Percentiles rank a stretch among this genome's conserved stretches.
Conservation (phyloP, 30 jellyfish, hydroid and myxozoan species). For the Clytia hemisphaerica region DNA sequence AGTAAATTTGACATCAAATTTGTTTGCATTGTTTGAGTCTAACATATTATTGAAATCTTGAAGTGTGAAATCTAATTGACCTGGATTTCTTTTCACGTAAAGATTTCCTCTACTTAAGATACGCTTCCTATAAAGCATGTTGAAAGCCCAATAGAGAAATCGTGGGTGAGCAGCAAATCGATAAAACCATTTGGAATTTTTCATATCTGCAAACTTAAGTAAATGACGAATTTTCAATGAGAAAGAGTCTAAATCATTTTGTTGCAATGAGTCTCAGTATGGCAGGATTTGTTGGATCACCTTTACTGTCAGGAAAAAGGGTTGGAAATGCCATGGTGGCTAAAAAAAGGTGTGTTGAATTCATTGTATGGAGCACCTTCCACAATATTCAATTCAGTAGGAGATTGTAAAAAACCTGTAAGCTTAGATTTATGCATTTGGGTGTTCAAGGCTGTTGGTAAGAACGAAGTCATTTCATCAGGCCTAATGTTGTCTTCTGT, state of each 20-base stretch:
- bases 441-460: background rate
- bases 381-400: background rate
- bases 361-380: slow-evolving; percentile 19
- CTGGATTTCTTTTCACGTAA: slow-evolving; percentile 3
- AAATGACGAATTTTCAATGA: background rate
- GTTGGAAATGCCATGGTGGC: slow-evolving; percentile 50
- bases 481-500: too few relatives aligned
- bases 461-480: slow-evolving; percentile 8
- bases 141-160: too few relatives aligned
- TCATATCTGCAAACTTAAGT: background rate
- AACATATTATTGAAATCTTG: slow-evolving; percentile 9
- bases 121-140: too few relatives aligned
- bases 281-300: slow-evolving; percentile 15
- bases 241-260: slow-evolving; percentile 10
- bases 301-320: slow-evolving; percentile 23
- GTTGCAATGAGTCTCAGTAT: slow-evolving; percentile 1
- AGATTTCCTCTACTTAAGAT: background rate
- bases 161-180: slow-evolving; percentile 22
- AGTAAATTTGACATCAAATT: slow-evolving; percentile 10
- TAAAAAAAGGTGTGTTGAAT: background rate
- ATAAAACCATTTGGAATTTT: background rate
- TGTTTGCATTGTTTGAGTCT: too few relatives aligned
- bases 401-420: too few relatives aligned
- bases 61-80: background rate
- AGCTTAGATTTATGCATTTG: slow-evolving; percentile 1